Base-by-base conservation (phyloP, 2,888 invertebrate species). In the Drosophila robusta region DNA sequence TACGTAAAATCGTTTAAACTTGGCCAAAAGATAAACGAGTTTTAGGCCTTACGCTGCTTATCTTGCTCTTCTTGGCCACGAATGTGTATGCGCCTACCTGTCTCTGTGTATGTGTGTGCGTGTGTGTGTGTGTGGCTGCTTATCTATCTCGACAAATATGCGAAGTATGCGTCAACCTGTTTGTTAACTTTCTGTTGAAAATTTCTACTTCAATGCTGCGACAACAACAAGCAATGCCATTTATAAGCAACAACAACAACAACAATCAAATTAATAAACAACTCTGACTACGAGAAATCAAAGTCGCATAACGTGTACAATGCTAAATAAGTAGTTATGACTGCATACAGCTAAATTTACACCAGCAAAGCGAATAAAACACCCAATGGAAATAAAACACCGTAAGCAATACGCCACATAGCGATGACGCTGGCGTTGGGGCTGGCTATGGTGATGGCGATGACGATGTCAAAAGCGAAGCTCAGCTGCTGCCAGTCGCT, bases 121-220 rank as follows among this genome's bases (percentile, higher is more conserved):
- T n/a, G n/a, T 55, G 51, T 58, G 47, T 64, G 55, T 75, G 62
- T 47, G 51, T 12, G 60, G n/a, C 57, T 80, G 84, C 87, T 88
- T 85, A 85, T 85, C 89, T 85, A 87, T 87, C 78, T 70, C 57
- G 55, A 84, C 79, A 86, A 89, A 86, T 89, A 86, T 86, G 85
- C 85, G 77, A 87, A 78, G 80, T 74, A 89, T 87, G 86, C 85
- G 89, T 89, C 86, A 89, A 86, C 89, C 88, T 76, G 89, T 86
- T 86, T 86, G 77, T 79, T 78, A 78, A 87, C 88, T 79, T 86
- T 86, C 81, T 77, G 85, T 75, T 86, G 42, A 70, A 84, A 79
- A 81, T 86, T 84, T 89, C 76, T 73, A 82, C 77, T 63, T 70
- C 74, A 74, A 68, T 68, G 70, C 42, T 62, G 49, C 46, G 55